phyloP scores from a whole-genome alignment of 2,113 vertebrate genomes.

The Garra rufa region DNA sequence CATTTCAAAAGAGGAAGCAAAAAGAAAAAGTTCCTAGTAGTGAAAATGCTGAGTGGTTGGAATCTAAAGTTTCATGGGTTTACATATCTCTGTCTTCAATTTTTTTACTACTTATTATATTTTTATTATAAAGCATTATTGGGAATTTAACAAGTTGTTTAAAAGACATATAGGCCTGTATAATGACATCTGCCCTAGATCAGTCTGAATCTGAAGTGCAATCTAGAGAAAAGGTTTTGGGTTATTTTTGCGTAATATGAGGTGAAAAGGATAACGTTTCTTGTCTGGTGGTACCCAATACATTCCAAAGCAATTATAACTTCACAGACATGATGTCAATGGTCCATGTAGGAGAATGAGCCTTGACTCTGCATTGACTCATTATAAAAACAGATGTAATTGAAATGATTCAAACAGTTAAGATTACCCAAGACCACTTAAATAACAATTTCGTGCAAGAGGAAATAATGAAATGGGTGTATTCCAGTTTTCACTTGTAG shows the following conservation, averaged over 20 bases:
- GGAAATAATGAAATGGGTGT: not conserved
- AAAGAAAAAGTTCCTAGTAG: not conserved
- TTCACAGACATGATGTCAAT: conserved; percentile 22
- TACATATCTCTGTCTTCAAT: not conserved
- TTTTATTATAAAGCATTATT: conserved; percentile 15
- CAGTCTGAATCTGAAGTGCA: not conserved
- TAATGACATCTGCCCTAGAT: not conserved
- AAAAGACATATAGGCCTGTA: not conserved
- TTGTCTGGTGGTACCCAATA: conserved; percentile 1
- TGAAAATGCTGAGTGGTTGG: not conserved
- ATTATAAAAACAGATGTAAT: not conserved
- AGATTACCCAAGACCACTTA: not conserved
- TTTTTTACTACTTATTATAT: not conserved
- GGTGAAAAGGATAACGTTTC: not conserved
- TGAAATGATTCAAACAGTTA: not conserved
- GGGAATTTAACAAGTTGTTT: conserved; percentile 1
- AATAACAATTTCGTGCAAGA: too few species aligned
- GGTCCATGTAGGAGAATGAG: not conserved
- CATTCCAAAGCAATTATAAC: conserved; percentile 24
- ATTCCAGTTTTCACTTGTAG: not conserved
- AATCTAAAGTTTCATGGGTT: not conserved
- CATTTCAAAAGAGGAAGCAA: not conserved
- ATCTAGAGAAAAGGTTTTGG: conserved; percentile 1
- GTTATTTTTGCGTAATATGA: not conserved
- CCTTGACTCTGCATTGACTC: not conserved